Percentiles rank a stretch among this genome's conserved stretches.
These are phyloP conservation scores for Rhombomys opimus DNA, from an alignment of 2,113 vertebrate genomes.

Conservation along the genomic window DNA sequence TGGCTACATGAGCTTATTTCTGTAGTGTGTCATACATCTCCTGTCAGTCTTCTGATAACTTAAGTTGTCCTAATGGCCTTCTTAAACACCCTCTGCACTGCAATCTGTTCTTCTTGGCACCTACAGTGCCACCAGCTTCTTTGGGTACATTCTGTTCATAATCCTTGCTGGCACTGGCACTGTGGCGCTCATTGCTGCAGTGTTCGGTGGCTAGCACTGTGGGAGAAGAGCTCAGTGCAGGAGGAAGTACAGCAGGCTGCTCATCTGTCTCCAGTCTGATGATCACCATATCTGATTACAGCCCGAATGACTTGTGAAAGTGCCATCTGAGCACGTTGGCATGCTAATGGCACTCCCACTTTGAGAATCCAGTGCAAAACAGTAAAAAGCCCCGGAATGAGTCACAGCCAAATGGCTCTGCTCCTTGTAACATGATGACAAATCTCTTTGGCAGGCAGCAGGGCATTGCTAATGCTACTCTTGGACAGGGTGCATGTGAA, in stretches of 20 bases:
- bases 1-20: background rate
- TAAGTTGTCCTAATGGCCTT: slow-evolving; percentile 67
- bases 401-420: slow-evolving; percentile 55
- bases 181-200: background rate
- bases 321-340: slow-evolving; percentile 48
- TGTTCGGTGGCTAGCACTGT: background rate
- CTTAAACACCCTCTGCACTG: slow-evolving; percentile 63
- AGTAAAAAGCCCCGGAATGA: background rate
- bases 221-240: background rate
- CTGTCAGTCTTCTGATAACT: slow-evolving; percentile 53
- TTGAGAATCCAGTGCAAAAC: slow-evolving; percentile 39
- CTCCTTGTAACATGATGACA: slow-evolving; percentile 52
- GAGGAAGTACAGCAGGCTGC: background rate
- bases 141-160: slow-evolving; percentile 52
- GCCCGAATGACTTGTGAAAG: background rate
- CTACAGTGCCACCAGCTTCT: slow-evolving; percentile 39
- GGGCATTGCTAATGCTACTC: slow-evolving; percentile 41
- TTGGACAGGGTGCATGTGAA: slow-evolving; percentile 26
- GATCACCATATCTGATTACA: background rate
- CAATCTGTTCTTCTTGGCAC: slow-evolving; percentile 74
- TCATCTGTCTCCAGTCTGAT: background rate
- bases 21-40: background rate
- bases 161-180: slow-evolving; percentile 57
- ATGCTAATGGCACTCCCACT: slow-evolving; percentile 18
- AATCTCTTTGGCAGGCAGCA: slow-evolving; percentile 36